phyloP scores from a whole-genome alignment of 2,888 invertebrate species.

The Ophion obscuratus region DNA sequence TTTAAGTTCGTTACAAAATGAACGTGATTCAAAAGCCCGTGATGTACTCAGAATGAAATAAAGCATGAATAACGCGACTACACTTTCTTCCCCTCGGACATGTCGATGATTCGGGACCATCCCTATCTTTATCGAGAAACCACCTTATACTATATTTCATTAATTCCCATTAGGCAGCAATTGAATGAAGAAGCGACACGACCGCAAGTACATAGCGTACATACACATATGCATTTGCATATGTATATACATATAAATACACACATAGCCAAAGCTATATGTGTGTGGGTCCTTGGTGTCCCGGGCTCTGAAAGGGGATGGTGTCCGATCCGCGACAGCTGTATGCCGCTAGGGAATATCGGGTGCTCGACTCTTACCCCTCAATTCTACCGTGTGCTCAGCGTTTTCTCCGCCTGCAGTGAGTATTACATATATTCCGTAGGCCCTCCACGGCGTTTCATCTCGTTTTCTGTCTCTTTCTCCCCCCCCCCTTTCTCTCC shows the following conservation, averaged over 20 bases:
- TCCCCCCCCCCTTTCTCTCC: conserved; percentile 9
- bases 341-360: conserved; percentile 80
- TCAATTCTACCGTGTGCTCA: conserved; percentile 60
- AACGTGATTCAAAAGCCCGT: neutral
- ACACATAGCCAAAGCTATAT: conserved; percentile 4
- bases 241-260: neutral
- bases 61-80: conserved; percentile 5
- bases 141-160: conserved; percentile 61
- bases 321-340: conserved; percentile 83
- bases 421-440: conserved; percentile 34
- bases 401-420: conserved; percentile 49
- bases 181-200: conserved; percentile 55
- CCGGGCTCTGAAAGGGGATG: conserved; percentile 72
- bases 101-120: conserved; percentile 43
- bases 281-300: conserved; percentile 66
- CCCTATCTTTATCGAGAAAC: conserved; percentile 34
- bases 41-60: conserved; percentile 3
- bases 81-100: conserved; percentile 3
- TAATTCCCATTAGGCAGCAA: conserved; percentile 67
- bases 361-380: conserved; percentile 80
- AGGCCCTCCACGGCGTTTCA: conserved; percentile 51
- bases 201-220: conserved; percentile 37
- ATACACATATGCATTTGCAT: neutral
- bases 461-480: conserved; percentile 25
- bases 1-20: neutral